Conservation (phyloP, 2,797 vertebrate genomes). For the Muraenolepis orangiensis region DNA sequence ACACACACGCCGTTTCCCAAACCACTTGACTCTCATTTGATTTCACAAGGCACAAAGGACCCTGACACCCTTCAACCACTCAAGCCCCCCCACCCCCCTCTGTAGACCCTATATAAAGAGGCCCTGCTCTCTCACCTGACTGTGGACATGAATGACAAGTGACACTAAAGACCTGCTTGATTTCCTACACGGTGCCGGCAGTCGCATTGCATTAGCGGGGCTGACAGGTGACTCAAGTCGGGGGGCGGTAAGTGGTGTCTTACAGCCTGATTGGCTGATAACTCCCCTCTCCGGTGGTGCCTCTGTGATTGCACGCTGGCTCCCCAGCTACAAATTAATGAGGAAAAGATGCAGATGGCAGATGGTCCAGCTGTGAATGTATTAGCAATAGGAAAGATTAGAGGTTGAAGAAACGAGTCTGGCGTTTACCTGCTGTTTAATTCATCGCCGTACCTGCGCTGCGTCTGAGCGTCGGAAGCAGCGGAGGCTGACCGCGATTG, state of each 20-base stretch:
- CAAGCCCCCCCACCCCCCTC: slow-evolving; percentile 1
- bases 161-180: slow-evolving; percentile 72
- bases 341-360: slow-evolving; percentile 64
- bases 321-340: slow-evolving; percentile 57
- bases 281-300: slow-evolving; percentile 27
- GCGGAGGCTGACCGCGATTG: slow-evolving; percentile 11
- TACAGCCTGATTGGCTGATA: slow-evolving; percentile 55
- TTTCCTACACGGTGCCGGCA: slow-evolving; percentile 62
- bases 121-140: slow-evolving; percentile 49
- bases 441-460: slow-evolving; percentile 27
- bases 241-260: slow-evolving; percentile 49
- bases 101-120: slow-evolving; percentile 8
- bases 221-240: slow-evolving; percentile 55
- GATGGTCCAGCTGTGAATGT: slow-evolving; percentile 54
- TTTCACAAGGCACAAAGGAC: no score
- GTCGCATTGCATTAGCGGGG: slow-evolving; percentile 66
- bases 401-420: slow-evolving; percentile 28
- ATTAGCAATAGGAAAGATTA: slow-evolving; percentile 39
- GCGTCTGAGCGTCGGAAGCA: slow-evolving; percentile 2
- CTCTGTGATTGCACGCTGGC: slow-evolving; percentile 47
- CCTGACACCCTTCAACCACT: slow-evolving; percentile 23
- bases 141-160: slow-evolving; percentile 60
- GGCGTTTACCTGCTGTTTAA: slow-evolving; percentile 38
- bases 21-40: neutral
- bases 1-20: no score